Evolutionary conservation across 2,113 vertebrate species (phyloP).

Genomic region (Pungitius pungitius): DNA sequence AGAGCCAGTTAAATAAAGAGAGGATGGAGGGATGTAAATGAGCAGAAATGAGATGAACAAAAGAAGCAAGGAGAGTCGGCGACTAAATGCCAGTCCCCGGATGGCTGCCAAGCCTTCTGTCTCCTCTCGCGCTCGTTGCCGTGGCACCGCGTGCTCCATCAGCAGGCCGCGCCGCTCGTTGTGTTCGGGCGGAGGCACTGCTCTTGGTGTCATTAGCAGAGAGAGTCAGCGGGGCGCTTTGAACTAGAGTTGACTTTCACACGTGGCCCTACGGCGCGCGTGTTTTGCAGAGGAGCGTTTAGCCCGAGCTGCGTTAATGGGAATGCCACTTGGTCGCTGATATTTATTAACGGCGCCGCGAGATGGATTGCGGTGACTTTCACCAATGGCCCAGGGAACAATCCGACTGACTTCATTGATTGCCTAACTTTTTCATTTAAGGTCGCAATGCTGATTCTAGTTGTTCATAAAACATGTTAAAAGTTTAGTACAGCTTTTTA

Average conservation of each 20-base stretch:
- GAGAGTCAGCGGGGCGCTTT: neutral
- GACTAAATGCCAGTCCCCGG: constrained; percentile 74
- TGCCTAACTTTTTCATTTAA: neutral
- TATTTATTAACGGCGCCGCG: neutral
- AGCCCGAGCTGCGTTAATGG: neutral
- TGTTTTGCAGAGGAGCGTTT: neutral
- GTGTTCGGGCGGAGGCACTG: no score
- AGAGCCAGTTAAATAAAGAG: constrained; percentile 72
- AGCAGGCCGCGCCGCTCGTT: no score
- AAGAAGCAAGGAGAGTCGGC: constrained; percentile 57
- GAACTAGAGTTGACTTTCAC: neutral
- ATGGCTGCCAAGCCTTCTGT: constrained; percentile 71
- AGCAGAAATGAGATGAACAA: constrained; percentile 67
- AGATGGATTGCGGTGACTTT: neutral
- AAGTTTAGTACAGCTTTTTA: no score
- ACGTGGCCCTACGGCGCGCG: neutral
- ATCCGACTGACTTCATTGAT: neutral
- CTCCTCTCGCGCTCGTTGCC: constrained; percentile 41
- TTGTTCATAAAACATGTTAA: neutral
- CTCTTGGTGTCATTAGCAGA: constrained; percentile 16
- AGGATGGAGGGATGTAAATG: constrained; percentile 69
- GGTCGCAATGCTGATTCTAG: neutral
- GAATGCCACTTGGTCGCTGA: neutral
- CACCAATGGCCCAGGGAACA: neutral
- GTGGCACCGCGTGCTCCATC: constrained; percentile 57